Evolutionary conservation across 2,797 vertebrate species (phyloP).

Genomic region (Jordanella pulchra): DNA sequence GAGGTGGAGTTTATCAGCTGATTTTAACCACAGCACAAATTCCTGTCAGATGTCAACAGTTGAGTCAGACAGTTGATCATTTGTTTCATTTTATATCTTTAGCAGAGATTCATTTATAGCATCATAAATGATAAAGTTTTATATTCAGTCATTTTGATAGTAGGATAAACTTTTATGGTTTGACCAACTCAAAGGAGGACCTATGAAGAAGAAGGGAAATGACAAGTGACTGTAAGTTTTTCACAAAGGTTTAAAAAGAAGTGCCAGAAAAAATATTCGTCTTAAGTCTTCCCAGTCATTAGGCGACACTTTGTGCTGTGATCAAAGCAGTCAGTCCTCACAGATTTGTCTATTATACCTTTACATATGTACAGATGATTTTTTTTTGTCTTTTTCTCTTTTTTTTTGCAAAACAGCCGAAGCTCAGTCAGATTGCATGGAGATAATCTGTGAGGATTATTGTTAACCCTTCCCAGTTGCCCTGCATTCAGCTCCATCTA

Average conservation of each 20-base stretch:
- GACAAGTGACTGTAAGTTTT: background rate
- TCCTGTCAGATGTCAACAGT: background rate
- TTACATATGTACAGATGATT: background rate
- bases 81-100: background rate
- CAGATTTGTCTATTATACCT: background rate
- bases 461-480: background rate
- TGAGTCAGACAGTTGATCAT: background rate
- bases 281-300: background rate
- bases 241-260: background rate
- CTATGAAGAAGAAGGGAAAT: background rate
- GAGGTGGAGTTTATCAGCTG: background rate
- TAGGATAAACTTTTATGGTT: background rate
- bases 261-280: no score
- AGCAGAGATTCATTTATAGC: background rate
- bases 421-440: background rate
- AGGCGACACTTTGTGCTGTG: background rate
- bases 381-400: no score
- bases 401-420: background rate
- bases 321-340: background rate
- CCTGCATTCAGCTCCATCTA: background rate
- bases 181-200: background rate
- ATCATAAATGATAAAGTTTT: background rate
- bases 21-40: slow-evolving; percentile 19
- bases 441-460: background rate
- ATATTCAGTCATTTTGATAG: background rate